A percentile compares a stretch with the other conserved stretches of the same genome.
Conservation (phyloP, 2,797 vertebrate species). For the Pangasius krempfi region DNA sequence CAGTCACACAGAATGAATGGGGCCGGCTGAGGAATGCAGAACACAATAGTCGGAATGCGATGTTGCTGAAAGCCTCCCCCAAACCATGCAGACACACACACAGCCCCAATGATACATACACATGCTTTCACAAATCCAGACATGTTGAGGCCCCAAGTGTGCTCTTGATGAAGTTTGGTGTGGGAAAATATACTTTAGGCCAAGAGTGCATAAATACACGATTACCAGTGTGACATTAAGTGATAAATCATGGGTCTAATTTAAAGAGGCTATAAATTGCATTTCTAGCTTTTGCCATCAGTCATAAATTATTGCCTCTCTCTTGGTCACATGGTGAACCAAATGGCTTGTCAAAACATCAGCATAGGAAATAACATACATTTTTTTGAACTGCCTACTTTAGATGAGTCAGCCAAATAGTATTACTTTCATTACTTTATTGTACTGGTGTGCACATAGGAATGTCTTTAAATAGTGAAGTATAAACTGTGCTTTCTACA, state of each 20-base stretch:
- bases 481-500: not conserved
- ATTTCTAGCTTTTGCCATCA: constrained; percentile 38
- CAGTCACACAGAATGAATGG: constrained; percentile 77
- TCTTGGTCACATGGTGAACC: constrained; percentile 19
- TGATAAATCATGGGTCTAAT: constrained; percentile 20
- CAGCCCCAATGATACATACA: constrained; percentile 51
- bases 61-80: constrained; percentile 70
- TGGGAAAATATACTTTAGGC: constrained; percentile 38
- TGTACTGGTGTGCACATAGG: not conserved
- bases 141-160: constrained; percentile 62
- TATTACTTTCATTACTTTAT: constrained; percentile 2
- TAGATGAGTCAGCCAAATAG: not conserved
- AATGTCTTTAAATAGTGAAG: not conserved
- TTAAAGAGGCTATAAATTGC: constrained; percentile 28
- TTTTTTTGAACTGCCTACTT: constrained; percentile 23
- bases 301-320: constrained; percentile 22
- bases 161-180: constrained; percentile 37
- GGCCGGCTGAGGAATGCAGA: constrained; percentile 77
- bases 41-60: constrained; percentile 81
- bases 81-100: constrained; percentile 58
- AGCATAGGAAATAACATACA: constrained; percentile 23
- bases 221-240: constrained; percentile 34
- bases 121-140: constrained; percentile 68
- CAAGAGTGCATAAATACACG: constrained; percentile 37
- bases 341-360: constrained; percentile 44